A percentile compares a stretch with the other conserved stretches of the same genome.
Conservation (phyloP, 1,140 invertebrate genomes). For the Leptinotarsa lineolata region DNA sequence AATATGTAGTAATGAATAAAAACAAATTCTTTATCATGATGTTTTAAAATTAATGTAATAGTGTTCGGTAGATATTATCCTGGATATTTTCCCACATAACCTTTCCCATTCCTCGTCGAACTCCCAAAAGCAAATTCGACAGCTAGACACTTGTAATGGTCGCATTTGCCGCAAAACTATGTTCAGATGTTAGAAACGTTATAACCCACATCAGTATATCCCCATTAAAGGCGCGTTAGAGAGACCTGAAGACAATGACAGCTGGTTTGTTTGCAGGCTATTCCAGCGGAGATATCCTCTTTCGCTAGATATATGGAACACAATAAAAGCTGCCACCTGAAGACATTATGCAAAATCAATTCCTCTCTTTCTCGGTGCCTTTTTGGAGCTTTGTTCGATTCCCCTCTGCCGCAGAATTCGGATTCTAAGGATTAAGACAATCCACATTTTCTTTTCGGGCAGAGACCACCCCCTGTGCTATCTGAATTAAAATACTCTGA, state of each 20-base stretch:
- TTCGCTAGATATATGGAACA: constrained; percentile 52
- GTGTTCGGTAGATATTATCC: too few relatives aligned
- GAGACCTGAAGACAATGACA: constrained; percentile 44
- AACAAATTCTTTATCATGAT: too few relatives aligned
- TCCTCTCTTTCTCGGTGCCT: constrained; percentile 45
- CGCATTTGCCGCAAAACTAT: constrained; percentile 8
- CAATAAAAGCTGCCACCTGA: constrained; percentile 54
- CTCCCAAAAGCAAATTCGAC: neutral
- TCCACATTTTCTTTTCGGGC: constrained; percentile 42
- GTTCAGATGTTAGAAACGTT: neutral
- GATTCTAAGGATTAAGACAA: constrained; percentile 53
- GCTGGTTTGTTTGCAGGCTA: constrained; percentile 49
- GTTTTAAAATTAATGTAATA: too few relatives aligned
- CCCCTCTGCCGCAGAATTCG: constrained; percentile 31
- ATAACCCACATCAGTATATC: constrained; percentile 37
- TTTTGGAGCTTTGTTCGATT: constrained; percentile 42
- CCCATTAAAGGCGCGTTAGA: constrained; percentile 48
- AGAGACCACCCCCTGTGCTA: constrained; percentile 22
- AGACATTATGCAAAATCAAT: constrained; percentile 58
- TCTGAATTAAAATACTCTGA: constrained; percentile 26
- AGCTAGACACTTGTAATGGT: neutral
- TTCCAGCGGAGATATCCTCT: constrained; percentile 43
- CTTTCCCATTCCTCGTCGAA: neutral
- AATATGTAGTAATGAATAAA: too few relatives aligned
- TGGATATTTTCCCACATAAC: too few relatives aligned